phyloP scores from a whole-genome alignment of 2,888 invertebrate species.

The Pollenia amentaria region DNA sequence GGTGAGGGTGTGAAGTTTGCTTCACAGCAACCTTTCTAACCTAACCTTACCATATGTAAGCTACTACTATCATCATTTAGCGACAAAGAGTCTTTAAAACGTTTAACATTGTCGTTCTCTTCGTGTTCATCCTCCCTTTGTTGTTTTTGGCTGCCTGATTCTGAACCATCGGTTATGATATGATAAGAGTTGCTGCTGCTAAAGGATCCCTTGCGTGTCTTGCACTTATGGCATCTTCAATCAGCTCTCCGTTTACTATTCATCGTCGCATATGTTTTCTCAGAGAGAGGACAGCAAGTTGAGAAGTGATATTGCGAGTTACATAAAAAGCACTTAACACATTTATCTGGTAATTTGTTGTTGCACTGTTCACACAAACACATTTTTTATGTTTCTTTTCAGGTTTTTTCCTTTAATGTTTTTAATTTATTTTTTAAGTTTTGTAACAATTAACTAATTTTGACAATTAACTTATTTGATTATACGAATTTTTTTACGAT shows the following conservation, averaged over 20 bases:
- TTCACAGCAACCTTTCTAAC: too few species aligned
- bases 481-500: too few species aligned
- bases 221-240: conserved; percentile 1
- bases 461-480: too few species aligned
- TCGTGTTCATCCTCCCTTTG: background rate
- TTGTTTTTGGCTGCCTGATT: background rate
- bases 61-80: background rate
- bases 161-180: background rate
- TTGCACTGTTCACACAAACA: too few species aligned
- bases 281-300: background rate
- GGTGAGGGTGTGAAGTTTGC: too few species aligned
- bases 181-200: conserved; percentile 11
- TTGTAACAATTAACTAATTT: too few species aligned
- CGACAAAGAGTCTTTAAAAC: background rate
- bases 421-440: too few species aligned
- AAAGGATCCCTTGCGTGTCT: background rate
- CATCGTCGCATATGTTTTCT: conserved; percentile 5
- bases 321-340: too few species aligned
- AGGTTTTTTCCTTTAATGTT: too few species aligned
- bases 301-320: background rate
- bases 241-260: background rate
- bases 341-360: too few species aligned
- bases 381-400: too few species aligned
- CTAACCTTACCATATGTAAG: too few species aligned
- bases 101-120: background rate